Base-by-base conservation (phyloP, 2,888 invertebrate genomes). In the Drosophila ustulata region DNA sequence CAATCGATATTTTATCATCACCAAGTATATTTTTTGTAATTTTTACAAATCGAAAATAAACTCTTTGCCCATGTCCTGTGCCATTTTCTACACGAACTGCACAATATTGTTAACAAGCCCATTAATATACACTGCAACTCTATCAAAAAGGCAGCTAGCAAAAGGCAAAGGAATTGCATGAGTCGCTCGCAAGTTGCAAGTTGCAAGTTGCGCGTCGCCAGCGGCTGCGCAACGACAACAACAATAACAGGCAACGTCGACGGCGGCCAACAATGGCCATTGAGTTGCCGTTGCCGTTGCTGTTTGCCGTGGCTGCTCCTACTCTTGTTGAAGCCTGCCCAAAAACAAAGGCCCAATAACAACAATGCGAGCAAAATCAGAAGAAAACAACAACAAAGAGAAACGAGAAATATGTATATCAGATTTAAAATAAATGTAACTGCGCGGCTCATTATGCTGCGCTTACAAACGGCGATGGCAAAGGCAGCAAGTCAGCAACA, bases 401-500 rank as follows among this genome's bases (percentile, higher is more conserved):
- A 67, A 66, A 71, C 66, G 76, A 83, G 83, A 89, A 85, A 88
- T 90, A 88, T 89, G 89, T 88, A 85, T 90, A 88, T 88, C 88
- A 90, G 90, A 90, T 88, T 90, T 90, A 88, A 90, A 88, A 89
- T 89, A 90, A 88, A 89, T 90, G 87, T 89, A 89, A 89, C 87
- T 87, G 90, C 90, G 87, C 89, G 82, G 85, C 86, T 86, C 86
- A 86, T 89, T 86, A 89, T 86, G 85, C 85, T 82, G 88, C 66
- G 84, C 83, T 87, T 83, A 77, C 83, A 86, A 79, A 79, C 78
- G 41, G 59, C 45, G 56, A 53, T 58, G 68, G 13, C 30, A 30
- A 18, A 18, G 18, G 18, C 18, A 2, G 18, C 18, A 18, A 18
- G 18, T 18, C 18, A 18, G 18, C 18, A 18, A 18, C 18, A 32